These are phyloP conservation scores for Hoplostethus mediterraneus DNA, from an alignment of 2,797 vertebrate genomes.

Conservation along the genomic window DNA sequence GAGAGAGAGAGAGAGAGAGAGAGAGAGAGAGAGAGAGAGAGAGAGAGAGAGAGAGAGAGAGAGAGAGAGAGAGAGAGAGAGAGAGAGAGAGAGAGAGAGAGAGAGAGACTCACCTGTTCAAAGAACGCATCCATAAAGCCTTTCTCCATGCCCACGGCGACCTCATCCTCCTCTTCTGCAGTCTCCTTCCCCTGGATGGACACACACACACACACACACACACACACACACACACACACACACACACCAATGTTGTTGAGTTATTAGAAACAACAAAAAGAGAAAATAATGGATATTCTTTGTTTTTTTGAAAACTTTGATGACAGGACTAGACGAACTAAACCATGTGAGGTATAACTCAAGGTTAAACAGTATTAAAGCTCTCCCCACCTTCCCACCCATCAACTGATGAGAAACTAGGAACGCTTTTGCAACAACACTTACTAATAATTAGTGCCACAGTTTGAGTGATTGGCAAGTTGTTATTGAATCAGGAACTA, in stretches of 20 bases:
- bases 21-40: neutral
- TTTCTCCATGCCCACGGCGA: conserved; percentile 92
- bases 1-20: conserved; percentile 11
- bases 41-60: neutral
- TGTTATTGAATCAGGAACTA: conserved; percentile 66
- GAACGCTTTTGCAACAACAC: conserved; percentile 40
- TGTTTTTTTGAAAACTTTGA: too few relatives aligned
- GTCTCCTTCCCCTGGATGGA: conserved; percentile 91
- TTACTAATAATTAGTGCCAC: conserved; percentile 68
- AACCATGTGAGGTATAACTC: conserved; percentile 25
- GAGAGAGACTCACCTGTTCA: conserved; percentile 89
- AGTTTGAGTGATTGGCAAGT: conserved; percentile 63
- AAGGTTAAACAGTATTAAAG: conserved; percentile 47
- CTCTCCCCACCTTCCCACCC: conserved; percentile 24
- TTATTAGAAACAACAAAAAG: neutral
- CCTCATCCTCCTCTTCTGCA: conserved; percentile 93
- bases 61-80: conserved; percentile 8
- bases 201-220: conserved; percentile 19
- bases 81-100: neutral
- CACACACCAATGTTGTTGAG: neutral
- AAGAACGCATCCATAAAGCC: conserved; percentile 99
- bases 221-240: neutral
- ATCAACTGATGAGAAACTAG: conserved; percentile 62
- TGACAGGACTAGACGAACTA: neutral
- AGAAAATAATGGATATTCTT: too few relatives aligned